Evolutionary conservation across 2,113 vertebrate genomes (phyloP).

Genomic region (Gadus chalcogrammus): DNA sequence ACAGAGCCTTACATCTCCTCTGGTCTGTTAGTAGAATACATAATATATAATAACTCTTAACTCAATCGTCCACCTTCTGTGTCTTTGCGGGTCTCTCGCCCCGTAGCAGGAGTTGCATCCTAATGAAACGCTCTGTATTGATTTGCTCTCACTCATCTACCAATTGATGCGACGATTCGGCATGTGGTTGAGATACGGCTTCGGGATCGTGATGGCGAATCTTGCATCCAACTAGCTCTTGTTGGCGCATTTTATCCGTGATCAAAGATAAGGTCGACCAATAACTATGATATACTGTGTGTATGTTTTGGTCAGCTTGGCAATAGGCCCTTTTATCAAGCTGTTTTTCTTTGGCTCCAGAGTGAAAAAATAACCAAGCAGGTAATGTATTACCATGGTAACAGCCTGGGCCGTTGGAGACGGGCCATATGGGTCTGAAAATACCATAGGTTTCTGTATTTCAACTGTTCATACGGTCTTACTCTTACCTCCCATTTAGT

Average conservation of each 20-base stretch:
- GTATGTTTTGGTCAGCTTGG: slow-evolving; percentile 19
- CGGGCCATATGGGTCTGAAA: slow-evolving; percentile 36
- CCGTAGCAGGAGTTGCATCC: slow-evolving; percentile 44
- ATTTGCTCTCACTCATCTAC: slow-evolving; percentile 53
- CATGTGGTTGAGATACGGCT: slow-evolving; percentile 16
- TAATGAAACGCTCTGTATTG: slow-evolving; percentile 64
- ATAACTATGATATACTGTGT: slow-evolving; percentile 6
- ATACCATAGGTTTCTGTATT: no score
- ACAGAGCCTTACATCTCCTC: slow-evolving; percentile 17
- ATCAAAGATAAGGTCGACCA: slow-evolving; percentile 15
- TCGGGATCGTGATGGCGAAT: neutral
- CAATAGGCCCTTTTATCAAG: slow-evolving; percentile 44
- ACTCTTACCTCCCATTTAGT: no score
- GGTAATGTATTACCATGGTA: slow-evolving; percentile 63
- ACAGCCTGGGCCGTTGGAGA: slow-evolving; percentile 50
- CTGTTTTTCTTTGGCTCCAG: slow-evolving; percentile 48
- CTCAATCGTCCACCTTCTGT: slow-evolving; percentile 53
- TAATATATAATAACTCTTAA: neutral
- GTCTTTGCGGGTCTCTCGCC: slow-evolving; percentile 29
- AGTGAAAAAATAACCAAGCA: slow-evolving; percentile 50
- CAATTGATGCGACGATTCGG: slow-evolving; percentile 34
- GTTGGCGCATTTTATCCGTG: slow-evolving; percentile 1
- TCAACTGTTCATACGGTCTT: no score
- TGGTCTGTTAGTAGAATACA: slow-evolving; percentile 19
- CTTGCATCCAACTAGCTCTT: slow-evolving; percentile 11